Conservation (phyloP, 2,797 vertebrate genomes). For the Acridotheres tristis region DNA sequence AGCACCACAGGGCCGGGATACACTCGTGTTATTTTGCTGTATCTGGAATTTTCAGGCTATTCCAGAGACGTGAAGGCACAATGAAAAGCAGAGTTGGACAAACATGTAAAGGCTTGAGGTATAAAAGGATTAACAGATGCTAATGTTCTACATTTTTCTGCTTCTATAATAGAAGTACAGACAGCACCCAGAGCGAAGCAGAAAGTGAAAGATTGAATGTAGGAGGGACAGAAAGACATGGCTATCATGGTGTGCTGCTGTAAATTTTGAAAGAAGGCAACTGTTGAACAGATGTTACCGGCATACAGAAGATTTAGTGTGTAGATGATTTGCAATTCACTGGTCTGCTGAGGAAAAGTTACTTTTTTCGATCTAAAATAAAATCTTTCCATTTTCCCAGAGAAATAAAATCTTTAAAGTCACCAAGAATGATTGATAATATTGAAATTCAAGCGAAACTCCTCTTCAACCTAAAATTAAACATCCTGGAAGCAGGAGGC, state of each 20-base stretch:
- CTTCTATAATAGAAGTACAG: not conserved
- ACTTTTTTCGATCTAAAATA: not conserved
- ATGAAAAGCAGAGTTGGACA: constrained; percentile 13
- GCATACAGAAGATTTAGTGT: not conserved
- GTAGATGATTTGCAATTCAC: not conserved
- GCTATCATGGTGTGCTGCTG: not conserved
- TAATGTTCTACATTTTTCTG: constrained; percentile 30
- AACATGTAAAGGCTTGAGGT: constrained; percentile 23
- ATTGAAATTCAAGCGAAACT: not conserved
- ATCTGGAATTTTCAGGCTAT: constrained; percentile 30
- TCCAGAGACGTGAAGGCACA: not conserved
- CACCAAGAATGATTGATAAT: not conserved
- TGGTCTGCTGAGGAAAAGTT: not conserved
- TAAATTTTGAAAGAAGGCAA: not conserved
- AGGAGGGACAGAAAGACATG: not conserved
- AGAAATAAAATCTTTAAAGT: not conserved
- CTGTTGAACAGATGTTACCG: constrained; percentile 9
- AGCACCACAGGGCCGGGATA: not conserved
- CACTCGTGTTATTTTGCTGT: constrained; percentile 6
- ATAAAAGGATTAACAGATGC: constrained; percentile 52
- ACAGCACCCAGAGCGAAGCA: constrained; percentile 1
- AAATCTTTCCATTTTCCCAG: not conserved
- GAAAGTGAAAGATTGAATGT: not conserved
- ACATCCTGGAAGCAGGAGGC: not conserved
- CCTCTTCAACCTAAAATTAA: not conserved